Percentiles rank a stretch among this genome's conserved stretches.
phyloP scores from a whole-genome alignment of 1,140 invertebrate genomes.

The Ephestia elutella region DNA sequence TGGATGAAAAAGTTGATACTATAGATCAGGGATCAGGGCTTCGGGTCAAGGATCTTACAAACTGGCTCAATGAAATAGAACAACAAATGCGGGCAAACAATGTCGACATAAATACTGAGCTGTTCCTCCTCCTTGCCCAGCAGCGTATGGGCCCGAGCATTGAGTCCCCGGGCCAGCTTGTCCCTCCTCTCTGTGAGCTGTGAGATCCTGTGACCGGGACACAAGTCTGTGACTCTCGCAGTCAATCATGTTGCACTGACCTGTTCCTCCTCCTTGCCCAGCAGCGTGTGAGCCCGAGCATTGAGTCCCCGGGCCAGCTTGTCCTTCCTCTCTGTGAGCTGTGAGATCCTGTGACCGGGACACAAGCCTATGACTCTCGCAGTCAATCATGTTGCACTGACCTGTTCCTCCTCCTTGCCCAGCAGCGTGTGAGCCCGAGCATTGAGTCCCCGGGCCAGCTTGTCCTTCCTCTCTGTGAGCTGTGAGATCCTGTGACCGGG shows the following conservation, averaged over 20 bases:
- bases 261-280: slow-evolving; percentile 91
- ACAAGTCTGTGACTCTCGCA: too few species aligned
- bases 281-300: slow-evolving; percentile 88
- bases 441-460: slow-evolving; percentile 84
- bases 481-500: slow-evolving; percentile 76
- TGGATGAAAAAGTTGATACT: too few species aligned
- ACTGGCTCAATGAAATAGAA: too few species aligned
- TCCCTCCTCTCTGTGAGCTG: slow-evolving; percentile 81
- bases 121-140: slow-evolving; percentile 91
- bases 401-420: slow-evolving; percentile 89
- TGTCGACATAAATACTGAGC: slow-evolving; percentile 68
- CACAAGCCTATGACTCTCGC: too few species aligned
- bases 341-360: slow-evolving; percentile 76
- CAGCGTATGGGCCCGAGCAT: slow-evolving; percentile 89
- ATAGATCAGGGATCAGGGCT: too few species aligned
- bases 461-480: slow-evolving; percentile 80
- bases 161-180: slow-evolving; percentile 82
- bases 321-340: slow-evolving; percentile 80
- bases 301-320: slow-evolving; percentile 85
- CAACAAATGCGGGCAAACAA: too few species aligned
- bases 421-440: slow-evolving; percentile 89
- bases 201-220: slow-evolving; percentile 76
- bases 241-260: too few species aligned
- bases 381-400: too few species aligned
- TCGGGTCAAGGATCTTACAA: too few species aligned